Evolutionary conservation across 37 sponge, comb jelly and placozoan species (phyloP).

Genomic region (Tethya wilhelma): DNA sequence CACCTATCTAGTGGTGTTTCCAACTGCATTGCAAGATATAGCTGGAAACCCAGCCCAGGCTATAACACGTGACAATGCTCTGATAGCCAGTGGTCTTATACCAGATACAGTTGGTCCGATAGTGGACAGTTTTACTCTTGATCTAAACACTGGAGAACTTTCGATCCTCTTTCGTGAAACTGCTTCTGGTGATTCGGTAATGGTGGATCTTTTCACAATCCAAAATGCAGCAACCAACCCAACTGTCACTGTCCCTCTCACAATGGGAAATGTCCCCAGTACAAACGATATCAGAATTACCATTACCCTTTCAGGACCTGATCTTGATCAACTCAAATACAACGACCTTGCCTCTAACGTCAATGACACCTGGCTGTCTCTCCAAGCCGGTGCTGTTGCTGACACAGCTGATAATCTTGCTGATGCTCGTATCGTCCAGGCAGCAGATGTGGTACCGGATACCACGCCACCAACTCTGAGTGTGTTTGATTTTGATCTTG

Average conservation of each 20-base stretch:
- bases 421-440: constrained; percentile 2
- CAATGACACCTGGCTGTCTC: constrained; percentile 61
- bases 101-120: constrained; percentile 73
- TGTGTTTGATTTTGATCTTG: constrained; percentile 79
- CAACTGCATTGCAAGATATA: constrained; percentile 74
- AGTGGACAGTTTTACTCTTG: constrained; percentile 57
- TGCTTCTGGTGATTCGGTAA: constrained; percentile 43
- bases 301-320: constrained; percentile 51
- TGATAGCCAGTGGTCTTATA: constrained; percentile 38
- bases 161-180: constrained; percentile 70
- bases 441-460: constrained; percentile 46
- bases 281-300: constrained; percentile 37
- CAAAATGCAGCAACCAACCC: constrained; percentile 28
- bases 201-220: constrained; percentile 32
- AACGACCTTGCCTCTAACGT: constrained; percentile 40
- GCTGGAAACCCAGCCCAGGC: constrained; percentile 61
- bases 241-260: constrained; percentile 22
- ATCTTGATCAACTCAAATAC: constrained; percentile 74
- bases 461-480: constrained; percentile 53
- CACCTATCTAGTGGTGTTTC: constrained; percentile 75
- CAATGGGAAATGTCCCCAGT: constrained; percentile 23
- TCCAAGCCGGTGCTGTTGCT: constrained; percentile 27
- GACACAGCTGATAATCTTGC: constrained; percentile 51
- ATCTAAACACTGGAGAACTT: constrained; percentile 76
- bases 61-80: constrained; percentile 38